phyloP scores from a whole-genome alignment of 2,888 invertebrate genomes.

The Drosophila anceps region DNA sequence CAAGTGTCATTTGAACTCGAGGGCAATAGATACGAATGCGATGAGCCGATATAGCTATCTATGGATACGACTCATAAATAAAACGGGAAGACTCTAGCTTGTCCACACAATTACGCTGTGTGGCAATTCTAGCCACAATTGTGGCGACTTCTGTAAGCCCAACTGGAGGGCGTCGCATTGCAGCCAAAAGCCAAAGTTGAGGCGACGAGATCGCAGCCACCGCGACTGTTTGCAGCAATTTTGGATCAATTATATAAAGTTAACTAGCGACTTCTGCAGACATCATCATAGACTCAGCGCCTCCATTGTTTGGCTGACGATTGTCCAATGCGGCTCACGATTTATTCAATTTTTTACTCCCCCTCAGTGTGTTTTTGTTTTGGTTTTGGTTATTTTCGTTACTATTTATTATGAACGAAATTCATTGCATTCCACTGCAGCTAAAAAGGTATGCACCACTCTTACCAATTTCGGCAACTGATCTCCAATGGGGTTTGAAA shows the following conservation, averaged over 20 bases:
- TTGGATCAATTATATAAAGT: constrained; percentile 69
- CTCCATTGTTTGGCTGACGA: constrained; percentile 41
- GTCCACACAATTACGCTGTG: constrained; percentile 66
- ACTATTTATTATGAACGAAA: constrained; percentile 42
- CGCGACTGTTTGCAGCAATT: constrained; percentile 62
- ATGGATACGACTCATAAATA: constrained; percentile 28
- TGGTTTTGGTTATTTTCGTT: constrained; percentile 3
- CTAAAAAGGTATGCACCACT: constrained; percentile 4
- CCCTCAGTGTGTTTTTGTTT: neutral
- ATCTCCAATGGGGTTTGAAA: neutral
- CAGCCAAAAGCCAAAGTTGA: constrained; percentile 66
- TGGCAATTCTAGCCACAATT: constrained; percentile 54
- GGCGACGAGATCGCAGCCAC: constrained; percentile 47
- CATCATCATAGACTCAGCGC: constrained; percentile 51
- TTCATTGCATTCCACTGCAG: constrained; percentile 27
- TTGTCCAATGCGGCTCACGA: constrained; percentile 68
- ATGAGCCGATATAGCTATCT: neutral
- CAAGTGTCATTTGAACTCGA: constrained; percentile 14
- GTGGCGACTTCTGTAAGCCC: constrained; percentile 32
- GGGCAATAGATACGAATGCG: neutral
- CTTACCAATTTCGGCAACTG: constrained; percentile 12
- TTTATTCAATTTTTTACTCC: constrained; percentile 55
- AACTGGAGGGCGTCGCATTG: constrained; percentile 32
- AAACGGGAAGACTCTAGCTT: constrained; percentile 32
- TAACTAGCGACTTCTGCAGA: constrained; percentile 46